Conservation (phyloP, 2,888 invertebrate species). For the Tachina grossa region DNA sequence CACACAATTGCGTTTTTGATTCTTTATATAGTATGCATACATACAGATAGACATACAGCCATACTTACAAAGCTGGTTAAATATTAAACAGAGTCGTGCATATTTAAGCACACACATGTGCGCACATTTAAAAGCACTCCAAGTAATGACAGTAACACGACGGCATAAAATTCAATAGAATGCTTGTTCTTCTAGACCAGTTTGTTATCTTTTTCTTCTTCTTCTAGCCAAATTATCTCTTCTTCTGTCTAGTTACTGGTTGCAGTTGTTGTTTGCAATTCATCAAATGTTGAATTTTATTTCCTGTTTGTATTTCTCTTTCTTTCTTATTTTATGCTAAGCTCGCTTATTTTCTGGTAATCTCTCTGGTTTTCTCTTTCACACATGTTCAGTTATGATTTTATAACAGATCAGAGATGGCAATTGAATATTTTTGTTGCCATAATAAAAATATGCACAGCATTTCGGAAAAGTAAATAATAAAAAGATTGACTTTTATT, state of each 20-base stretch:
- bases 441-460: too few relatives aligned
- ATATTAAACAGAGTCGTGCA: background rate
- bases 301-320: constrained; percentile 9
- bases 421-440: too few relatives aligned
- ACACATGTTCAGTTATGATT: constrained; percentile 2
- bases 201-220: background rate
- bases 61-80: background rate
- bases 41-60: background rate
- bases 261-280: constrained; percentile 33
- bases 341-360: background rate
- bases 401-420: background rate
- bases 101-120: background rate
- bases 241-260: constrained; percentile 14
- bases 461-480: too few relatives aligned
- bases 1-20: constrained; percentile 3
- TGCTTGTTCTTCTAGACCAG: background rate
- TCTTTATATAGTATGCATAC: background rate
- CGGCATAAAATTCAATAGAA: constrained; percentile 15
- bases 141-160: constrained; percentile 52
- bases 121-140: constrained; percentile 25
- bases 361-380: background rate
- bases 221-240: constrained; percentile 10
- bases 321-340: background rate
- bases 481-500: too few relatives aligned
- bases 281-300: constrained; percentile 40